Evolutionary conservation across 1,140 invertebrate genomes (phyloP).

Genomic region (Drosophila tristis): DNA sequence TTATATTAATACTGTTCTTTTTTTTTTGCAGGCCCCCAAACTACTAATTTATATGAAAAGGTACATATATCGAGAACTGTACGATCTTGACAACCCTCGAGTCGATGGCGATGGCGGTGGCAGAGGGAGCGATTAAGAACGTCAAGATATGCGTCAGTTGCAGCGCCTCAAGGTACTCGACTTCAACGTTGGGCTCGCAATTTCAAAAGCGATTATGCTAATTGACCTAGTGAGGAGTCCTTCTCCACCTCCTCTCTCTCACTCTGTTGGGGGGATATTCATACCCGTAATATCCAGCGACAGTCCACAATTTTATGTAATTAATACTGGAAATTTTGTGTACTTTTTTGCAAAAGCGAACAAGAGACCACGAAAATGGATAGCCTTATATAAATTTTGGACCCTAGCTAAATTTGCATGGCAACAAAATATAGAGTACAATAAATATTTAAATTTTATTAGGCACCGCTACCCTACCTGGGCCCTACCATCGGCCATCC

Average conservation of each 20-base stretch:
- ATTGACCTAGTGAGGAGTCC: slow-evolving; percentile 58
- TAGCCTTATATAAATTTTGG: slow-evolving; percentile 20
- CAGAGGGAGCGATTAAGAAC: slow-evolving; percentile 51
- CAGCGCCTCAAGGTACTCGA: slow-evolving; percentile 40
- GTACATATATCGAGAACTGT: slow-evolving; percentile 1
- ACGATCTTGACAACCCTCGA: slow-evolving; percentile 35
- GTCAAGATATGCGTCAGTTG: slow-evolving; percentile 57
- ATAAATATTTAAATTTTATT: slow-evolving; percentile 78
- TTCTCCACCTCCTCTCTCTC: too few species aligned
- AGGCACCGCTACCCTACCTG: neutral
- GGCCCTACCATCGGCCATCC: slow-evolving; percentile 14
- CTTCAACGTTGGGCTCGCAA: slow-evolving; percentile 59
- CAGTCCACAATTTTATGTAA: slow-evolving; percentile 59
- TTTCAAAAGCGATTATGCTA: slow-evolving; percentile 80
- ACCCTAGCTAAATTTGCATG: slow-evolving; percentile 57
- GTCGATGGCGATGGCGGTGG: slow-evolving; percentile 5
- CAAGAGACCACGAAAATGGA: slow-evolving; percentile 27
- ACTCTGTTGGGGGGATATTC: slow-evolving; percentile 1
- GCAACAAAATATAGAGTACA: slow-evolving; percentile 64
- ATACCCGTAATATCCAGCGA: slow-evolving; percentile 9
- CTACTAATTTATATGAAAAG: too few species aligned
- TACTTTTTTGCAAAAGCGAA: slow-evolving; percentile 33
- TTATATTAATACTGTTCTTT: slow-evolving; percentile 46
- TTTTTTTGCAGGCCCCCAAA: neutral
- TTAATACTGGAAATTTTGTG: slow-evolving; percentile 69